Conservation (phyloP, 2,888 invertebrate species). For the Campopleginae sp. region DNA sequence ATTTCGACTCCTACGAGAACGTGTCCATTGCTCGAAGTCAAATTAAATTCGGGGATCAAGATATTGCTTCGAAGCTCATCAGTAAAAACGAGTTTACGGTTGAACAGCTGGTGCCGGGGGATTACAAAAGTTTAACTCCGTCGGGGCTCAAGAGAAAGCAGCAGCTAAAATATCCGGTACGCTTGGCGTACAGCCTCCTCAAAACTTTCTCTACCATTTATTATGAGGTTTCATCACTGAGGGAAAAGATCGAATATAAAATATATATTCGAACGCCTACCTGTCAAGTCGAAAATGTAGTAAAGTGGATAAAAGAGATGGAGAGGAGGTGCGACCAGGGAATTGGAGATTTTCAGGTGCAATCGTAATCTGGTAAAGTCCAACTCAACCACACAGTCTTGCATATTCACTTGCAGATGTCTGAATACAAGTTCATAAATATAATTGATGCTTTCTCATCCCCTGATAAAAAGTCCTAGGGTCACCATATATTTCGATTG, state of each 20-base stretch:
- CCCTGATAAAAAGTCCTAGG: too few species aligned
- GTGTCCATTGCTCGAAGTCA: neutral
- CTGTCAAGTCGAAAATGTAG: slow-evolving; percentile 3
- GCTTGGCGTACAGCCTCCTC: neutral
- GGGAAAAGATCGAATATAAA: slow-evolving; percentile 6
- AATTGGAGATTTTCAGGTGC: neutral
- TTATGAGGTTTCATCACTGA: slow-evolving; percentile 5
- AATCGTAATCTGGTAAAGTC: neutral
- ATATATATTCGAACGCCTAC: neutral
- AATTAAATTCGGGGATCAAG: slow-evolving; percentile 13
- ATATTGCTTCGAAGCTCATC: neutral
- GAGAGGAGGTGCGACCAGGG: too few species aligned
- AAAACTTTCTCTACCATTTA: slow-evolving; percentile 15
- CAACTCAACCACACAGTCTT: neutral
- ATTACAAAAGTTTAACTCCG: slow-evolving; percentile 7
- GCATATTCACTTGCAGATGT: neutral
- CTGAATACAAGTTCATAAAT: neutral
- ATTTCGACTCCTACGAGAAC: neutral
- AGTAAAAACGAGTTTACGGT: slow-evolving; percentile 9
- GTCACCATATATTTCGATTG: too few species aligned
- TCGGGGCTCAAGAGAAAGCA: slow-evolving; percentile 8
- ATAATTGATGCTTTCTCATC: neutral
- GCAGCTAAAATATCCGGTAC: slow-evolving; percentile 6
- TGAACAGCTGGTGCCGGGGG: slow-evolving; percentile 7
- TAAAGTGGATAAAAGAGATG: neutral